Evolutionary conservation across 2,888 invertebrate genomes (phyloP).

Genomic region (Saturnia japonica): DNA sequence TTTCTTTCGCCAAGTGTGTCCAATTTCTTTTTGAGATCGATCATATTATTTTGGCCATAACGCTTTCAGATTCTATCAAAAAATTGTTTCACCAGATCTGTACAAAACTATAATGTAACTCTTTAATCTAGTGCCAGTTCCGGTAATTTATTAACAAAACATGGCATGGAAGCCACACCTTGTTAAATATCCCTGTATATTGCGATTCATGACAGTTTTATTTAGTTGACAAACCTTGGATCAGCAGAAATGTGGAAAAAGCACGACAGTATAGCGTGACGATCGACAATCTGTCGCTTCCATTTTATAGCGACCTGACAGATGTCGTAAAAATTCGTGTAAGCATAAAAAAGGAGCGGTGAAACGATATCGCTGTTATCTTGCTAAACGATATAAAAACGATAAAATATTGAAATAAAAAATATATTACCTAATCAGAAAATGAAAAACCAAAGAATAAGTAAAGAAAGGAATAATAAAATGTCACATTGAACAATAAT

Average conservation of each 20-base stretch:
- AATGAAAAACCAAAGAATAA: not conserved
- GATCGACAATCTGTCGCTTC: slow-evolving; percentile 21
- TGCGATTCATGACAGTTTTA: not conserved
- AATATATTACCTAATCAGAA: too few species aligned
- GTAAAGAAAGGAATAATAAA: not conserved
- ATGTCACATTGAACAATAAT: not conserved
- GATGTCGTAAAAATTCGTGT: slow-evolving; percentile 25
- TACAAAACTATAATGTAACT: not conserved
- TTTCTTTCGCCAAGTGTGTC: not conserved
- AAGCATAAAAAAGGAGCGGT: slow-evolving; percentile 22
- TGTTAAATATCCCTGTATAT: not conserved
- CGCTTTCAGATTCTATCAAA: not conserved
- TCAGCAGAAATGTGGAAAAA: slow-evolving; percentile 5
- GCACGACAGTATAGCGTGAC: slow-evolving; percentile 18
- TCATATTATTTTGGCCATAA: not conserved
- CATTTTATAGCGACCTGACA: slow-evolving; percentile 22
- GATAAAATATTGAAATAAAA: not conserved
- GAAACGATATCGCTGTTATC: slow-evolving; percentile 11
- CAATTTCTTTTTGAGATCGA: not conserved
- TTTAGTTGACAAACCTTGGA: not conserved
- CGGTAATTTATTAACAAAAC: not conserved
- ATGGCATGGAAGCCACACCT: not conserved
- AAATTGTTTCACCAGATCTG: not conserved
- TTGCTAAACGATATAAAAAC: slow-evolving; percentile 12
- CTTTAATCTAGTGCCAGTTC: not conserved